Percentiles rank a stretch among this genome's conserved stretches.
Evolutionary conservation across 2,113 vertebrate genomes (phyloP).

Genomic region (Bujurquina vittata): DNA sequence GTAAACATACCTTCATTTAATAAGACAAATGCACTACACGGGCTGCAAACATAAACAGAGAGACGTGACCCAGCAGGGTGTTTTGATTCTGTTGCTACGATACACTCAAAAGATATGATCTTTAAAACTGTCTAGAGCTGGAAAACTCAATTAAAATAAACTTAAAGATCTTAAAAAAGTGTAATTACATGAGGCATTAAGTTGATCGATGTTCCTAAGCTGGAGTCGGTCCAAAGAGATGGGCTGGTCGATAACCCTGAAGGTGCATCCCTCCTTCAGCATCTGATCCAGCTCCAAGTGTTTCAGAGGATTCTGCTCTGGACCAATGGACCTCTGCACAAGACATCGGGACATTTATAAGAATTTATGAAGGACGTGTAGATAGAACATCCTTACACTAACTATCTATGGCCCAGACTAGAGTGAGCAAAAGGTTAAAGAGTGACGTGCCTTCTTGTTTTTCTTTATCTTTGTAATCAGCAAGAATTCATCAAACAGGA

Average conservation of each 20-base stretch:
- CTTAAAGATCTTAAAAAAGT: background rate
- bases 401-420: fast-evolving
- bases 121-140: background rate
- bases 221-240: conserved; percentile 88
- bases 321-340: conserved; percentile 77
- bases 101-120: background rate
- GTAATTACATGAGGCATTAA: conserved; percentile 80
- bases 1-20: background rate
- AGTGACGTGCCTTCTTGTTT: conserved; percentile 84
- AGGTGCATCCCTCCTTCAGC: conserved; percentile 86
- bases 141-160: background rate
- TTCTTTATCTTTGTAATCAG: conserved; percentile 90
- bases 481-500: conserved; percentile 92
- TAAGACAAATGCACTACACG: background rate
- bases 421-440: background rate
- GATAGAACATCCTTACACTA: background rate
- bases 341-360: background rate
- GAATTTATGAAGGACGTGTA: background rate
- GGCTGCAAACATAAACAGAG: background rate
- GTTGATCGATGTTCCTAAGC: conserved; percentile 85
- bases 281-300: conserved; percentile 86
- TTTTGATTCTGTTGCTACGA: background rate
- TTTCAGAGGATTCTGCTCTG: conserved; percentile 78
- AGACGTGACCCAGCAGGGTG: background rate
- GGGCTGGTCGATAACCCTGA: conserved; percentile 88